These are phyloP conservation scores for Hyposoter dolosus DNA, from an alignment of 2,888 invertebrate species.

Conservation along the genomic window DNA sequence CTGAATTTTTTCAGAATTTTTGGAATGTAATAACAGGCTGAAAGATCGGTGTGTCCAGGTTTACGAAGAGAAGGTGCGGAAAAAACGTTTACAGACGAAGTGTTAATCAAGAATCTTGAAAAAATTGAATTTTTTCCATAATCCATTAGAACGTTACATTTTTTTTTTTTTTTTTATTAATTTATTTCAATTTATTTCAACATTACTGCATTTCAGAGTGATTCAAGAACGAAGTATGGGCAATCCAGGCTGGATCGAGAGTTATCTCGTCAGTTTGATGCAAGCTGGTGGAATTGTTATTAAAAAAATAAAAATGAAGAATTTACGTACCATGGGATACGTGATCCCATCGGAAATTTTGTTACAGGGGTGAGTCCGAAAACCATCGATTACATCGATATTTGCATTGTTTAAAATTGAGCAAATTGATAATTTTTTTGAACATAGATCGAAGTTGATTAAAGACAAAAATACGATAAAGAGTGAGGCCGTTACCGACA, in stretches of 20 bases:
- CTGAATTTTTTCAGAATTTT: no score
- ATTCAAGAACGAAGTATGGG: slow-evolving; percentile 88
- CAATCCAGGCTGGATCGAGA: slow-evolving; percentile 89
- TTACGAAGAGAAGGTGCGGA: no score
- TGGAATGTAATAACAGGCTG: no score
- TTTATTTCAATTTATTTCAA: not conserved
- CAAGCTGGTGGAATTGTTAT: slow-evolving; percentile 86
- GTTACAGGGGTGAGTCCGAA: slow-evolving; percentile 52
- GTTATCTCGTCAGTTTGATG: slow-evolving; percentile 87
- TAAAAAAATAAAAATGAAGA: slow-evolving; percentile 81
- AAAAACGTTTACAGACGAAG: no score
- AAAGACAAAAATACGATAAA: slow-evolving; percentile 5
- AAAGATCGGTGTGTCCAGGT: no score
- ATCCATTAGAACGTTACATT: not conserved
- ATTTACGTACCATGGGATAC: slow-evolving; percentile 76
- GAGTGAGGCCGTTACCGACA: slow-evolving; percentile 54
- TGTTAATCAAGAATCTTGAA: not conserved
- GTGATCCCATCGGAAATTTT: slow-evolving; percentile 77
- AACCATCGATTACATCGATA: not conserved
- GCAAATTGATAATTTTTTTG: not conserved
- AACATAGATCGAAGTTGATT: slow-evolving; percentile 28
- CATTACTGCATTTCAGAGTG: slow-evolving; percentile 74
- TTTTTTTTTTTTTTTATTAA: not conserved
- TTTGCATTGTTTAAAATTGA: not conserved
- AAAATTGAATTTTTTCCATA: not conserved